phyloP scores from a whole-genome alignment of 2,113 vertebrate genomes.

The Kobus ellipsiprymnus region DNA sequence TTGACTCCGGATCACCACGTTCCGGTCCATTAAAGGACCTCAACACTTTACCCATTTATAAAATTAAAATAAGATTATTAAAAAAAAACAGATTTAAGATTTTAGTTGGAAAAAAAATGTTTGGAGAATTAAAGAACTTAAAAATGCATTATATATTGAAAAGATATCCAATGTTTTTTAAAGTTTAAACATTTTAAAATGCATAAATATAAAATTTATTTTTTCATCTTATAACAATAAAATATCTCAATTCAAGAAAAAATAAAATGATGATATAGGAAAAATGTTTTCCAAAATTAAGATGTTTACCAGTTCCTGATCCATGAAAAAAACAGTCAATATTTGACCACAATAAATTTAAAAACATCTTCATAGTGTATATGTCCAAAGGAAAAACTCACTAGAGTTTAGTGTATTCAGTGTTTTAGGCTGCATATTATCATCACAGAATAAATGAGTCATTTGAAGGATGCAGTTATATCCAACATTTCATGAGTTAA shows the following conservation, averaged over 20 bases:
- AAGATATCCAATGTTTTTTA: not conserved
- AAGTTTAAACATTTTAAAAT: not conserved
- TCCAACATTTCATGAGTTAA: not conserved
- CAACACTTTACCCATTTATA: not conserved
- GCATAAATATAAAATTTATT: not conserved
- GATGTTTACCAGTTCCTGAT: not conserved
- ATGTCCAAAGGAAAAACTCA: not conserved
- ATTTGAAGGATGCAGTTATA: not conserved
- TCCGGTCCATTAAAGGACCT: no score
- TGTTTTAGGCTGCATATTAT: not conserved
- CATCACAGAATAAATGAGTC: not conserved
- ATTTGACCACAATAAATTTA: not conserved
- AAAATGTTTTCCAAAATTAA: not conserved
- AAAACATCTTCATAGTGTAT: not conserved
- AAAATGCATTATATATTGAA: not conserved
- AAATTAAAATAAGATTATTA: not conserved
- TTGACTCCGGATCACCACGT: no score
- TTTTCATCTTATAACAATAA: not conserved
- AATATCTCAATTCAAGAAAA: not conserved
- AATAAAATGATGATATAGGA: not conserved
- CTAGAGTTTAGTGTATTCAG: not conserved
- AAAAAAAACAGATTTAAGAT: not conserved
- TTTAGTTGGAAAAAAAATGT: not conserved
- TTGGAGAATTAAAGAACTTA: not conserved
- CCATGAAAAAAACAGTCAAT: not conserved